Evolutionary conservation across 2,888 invertebrate species (phyloP).

Genomic region (Sesamia inferens): DNA sequence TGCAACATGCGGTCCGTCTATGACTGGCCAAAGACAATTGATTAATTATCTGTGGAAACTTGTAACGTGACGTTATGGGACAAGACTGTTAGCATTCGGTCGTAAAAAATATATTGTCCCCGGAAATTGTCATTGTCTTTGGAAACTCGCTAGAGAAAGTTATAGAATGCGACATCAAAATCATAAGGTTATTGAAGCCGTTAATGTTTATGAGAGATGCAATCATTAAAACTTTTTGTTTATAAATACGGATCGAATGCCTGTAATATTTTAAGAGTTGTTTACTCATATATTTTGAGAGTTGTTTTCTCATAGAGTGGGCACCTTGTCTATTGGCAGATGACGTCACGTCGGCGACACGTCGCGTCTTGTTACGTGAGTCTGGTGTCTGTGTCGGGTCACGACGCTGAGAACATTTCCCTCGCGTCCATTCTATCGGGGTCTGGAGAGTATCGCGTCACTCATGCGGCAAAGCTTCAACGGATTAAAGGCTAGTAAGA

Average conservation of each 20-base stretch:
- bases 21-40: slow-evolving; percentile 14
- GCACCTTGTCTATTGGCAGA: slow-evolving; percentile 15
- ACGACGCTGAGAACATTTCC: slow-evolving; percentile 43
- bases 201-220: slow-evolving; percentile 26
- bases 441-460: slow-evolving; percentile 30
- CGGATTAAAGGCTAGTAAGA: slow-evolving; percentile 11
- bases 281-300: slow-evolving; percentile 44
- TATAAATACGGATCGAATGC: slow-evolving; percentile 42
- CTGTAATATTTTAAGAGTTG: slow-evolving; percentile 47
- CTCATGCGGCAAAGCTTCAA: slow-evolving; percentile 29
- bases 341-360: slow-evolving; percentile 48
- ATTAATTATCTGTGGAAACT: slow-evolving; percentile 31
- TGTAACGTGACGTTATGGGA: slow-evolving; percentile 51
- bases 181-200: slow-evolving; percentile 20
- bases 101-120: no score
- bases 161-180: slow-evolving; percentile 35
- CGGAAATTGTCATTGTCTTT: background rate
- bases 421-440: slow-evolving; percentile 40
- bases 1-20: no score
- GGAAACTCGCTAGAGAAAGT: slow-evolving; percentile 58
- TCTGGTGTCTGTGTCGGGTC: slow-evolving; percentile 29
- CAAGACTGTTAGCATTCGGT: slow-evolving; percentile 58
- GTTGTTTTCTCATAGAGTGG: slow-evolving; percentile 45
- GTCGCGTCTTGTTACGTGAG: slow-evolving; percentile 21
- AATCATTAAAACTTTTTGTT: slow-evolving; percentile 46